Conservation (phyloP, 2,888 invertebrate species). For the Frankliniella fusca region DNA sequence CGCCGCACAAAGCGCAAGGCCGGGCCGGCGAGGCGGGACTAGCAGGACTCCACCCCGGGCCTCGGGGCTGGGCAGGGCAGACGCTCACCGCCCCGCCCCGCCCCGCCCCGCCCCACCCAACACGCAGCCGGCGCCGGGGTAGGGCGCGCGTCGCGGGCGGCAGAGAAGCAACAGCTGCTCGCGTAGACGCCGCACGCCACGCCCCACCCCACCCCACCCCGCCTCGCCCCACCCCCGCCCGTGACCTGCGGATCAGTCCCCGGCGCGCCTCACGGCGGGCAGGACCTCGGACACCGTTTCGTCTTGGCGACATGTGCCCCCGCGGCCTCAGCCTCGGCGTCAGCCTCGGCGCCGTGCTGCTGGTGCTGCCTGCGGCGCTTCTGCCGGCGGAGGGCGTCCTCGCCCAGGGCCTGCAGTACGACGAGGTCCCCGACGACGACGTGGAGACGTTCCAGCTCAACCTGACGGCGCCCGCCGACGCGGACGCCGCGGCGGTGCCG, state of each 20-base stretch:
- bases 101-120: background rate
- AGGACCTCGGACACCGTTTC: too few species aligned
- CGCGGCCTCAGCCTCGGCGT: too few species aligned
- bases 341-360: background rate
- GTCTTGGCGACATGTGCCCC: too few species aligned
- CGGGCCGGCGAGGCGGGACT: background rate
- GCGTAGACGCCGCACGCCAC: background rate
- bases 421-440: background rate
- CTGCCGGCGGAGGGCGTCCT: background rate
- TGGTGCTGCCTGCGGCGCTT: background rate
- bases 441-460: background rate
- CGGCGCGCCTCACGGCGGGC: background rate
- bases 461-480: background rate
- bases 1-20: background rate
- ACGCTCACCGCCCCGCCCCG: background rate
- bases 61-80: background rate
- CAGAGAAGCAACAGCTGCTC: slow-evolving; percentile 20
- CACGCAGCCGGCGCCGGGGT: background rate
- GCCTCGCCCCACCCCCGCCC: background rate
- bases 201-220: background rate
- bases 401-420: background rate
- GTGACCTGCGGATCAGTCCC: background rate
- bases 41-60: background rate
- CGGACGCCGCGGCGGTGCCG: background rate
- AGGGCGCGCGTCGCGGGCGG: background rate